phyloP scores from a whole-genome alignment of 2,797 vertebrate genomes.

The Cottoperca gobio region DNA sequence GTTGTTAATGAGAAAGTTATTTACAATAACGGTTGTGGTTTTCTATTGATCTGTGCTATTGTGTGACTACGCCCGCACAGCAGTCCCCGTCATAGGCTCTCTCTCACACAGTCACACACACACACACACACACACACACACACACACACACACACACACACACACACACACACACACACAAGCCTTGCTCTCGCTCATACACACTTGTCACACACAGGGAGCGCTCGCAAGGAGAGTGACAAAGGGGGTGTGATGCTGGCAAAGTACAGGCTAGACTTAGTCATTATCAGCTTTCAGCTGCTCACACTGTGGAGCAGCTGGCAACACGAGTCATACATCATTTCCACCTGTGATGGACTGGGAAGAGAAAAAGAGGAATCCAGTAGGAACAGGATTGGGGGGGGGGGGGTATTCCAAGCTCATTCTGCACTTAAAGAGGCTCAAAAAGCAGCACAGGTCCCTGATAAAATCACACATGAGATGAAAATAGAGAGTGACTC shows the following conservation, averaged over 20 bases:
- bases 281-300: slow-evolving; percentile 77
- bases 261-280: slow-evolving; percentile 58
- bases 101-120: not conserved
- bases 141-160: not conserved
- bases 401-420: slow-evolving; percentile 40
- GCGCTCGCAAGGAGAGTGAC: slow-evolving; percentile 44
- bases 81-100: not conserved
- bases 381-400: not conserved
- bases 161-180: slow-evolving; percentile 8
- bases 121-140: slow-evolving; percentile 4
- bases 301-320: slow-evolving; percentile 65
- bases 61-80: not conserved
- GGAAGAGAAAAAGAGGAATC: not conserved
- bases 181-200: slow-evolving; percentile 20
- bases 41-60: slow-evolving; percentile 59
- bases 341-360: slow-evolving; percentile 73
- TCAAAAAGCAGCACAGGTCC: slow-evolving; percentile 23
- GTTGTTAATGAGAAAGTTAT: slow-evolving; percentile 76
- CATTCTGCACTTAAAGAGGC: slow-evolving; percentile 40
- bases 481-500: slow-evolving; percentile 36
- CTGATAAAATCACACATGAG: slow-evolving; percentile 57
- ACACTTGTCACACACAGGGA: slow-evolving; percentile 58
- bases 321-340: slow-evolving; percentile 74
- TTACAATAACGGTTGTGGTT: slow-evolving; percentile 62
- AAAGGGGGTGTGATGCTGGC: slow-evolving; percentile 57